A percentile compares a stretch with the other conserved stretches of the same genome.
phyloP scores from a whole-genome alignment of 2,113 vertebrate species.

The Carlito syrichta region DNA sequence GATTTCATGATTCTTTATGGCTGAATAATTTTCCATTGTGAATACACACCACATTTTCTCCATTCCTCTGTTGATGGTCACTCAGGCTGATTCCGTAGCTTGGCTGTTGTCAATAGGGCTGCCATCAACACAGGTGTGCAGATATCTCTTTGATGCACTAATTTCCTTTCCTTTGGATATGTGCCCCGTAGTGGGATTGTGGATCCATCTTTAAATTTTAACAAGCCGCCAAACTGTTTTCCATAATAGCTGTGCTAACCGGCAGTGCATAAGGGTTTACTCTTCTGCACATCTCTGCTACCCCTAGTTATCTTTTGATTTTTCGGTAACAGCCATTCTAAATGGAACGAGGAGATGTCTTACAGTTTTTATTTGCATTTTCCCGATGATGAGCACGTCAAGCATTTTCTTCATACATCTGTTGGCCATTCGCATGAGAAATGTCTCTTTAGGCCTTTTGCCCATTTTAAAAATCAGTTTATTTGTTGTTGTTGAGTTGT shows the following conservation, averaged over 20 bases:
- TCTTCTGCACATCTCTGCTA: neutral
- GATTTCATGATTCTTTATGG: neutral
- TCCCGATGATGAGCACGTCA: neutral
- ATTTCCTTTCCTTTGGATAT: neutral
- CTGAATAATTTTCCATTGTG: neutral
- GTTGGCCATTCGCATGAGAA: neutral
- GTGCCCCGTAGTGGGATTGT: neutral
- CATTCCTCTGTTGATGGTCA: neutral
- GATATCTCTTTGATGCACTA: neutral
- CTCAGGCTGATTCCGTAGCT: neutral
- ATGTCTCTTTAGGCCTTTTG: neutral
- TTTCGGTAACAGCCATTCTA: neutral
- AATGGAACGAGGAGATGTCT: neutral
- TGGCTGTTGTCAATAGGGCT: neutral
- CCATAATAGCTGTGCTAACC: neutral
- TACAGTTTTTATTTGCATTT: neutral
- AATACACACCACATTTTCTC: neutral
- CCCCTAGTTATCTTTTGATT: neutral
- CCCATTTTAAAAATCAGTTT: neutral
- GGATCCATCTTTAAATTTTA: neutral
- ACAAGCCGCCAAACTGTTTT: neutral
- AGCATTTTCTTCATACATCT: neutral
- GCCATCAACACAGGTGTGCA: neutral
- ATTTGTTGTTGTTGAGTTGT: neutral
- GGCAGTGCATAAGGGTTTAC: neutral